Conservation (phyloP, 2,888 invertebrate species). For the Acanthosepion esculentum region DNA sequence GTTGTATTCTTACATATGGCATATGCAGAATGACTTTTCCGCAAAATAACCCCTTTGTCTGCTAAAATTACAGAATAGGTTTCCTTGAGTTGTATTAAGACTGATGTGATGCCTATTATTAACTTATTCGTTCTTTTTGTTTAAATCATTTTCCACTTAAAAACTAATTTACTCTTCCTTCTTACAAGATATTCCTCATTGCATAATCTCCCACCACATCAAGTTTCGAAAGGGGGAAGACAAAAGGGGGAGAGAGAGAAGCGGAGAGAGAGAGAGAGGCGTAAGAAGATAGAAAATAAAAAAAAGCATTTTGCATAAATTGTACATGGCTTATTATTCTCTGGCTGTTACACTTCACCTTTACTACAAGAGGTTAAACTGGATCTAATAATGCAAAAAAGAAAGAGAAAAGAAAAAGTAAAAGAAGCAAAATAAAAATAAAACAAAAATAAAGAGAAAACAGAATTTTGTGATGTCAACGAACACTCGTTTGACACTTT, state of each 20-base stretch:
- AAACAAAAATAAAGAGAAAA: too few relatives aligned
- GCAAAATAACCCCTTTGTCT: not conserved
- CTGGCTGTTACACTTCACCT: too few relatives aligned
- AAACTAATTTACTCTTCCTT: too few relatives aligned
- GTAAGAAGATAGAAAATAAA: not conserved
- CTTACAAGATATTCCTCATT: not conserved
- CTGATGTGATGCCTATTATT: not conserved
- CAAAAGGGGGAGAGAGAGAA: not conserved
- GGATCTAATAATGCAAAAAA: too few relatives aligned
- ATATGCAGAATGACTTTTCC: not conserved
- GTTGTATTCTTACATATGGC: not conserved
- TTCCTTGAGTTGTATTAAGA: not conserved
- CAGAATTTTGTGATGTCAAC: too few relatives aligned
- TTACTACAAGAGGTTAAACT: too few relatives aligned
- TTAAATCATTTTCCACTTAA: not conserved
- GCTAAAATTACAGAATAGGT: not conserved
- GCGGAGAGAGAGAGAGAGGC: not conserved
- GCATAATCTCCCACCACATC: not conserved
- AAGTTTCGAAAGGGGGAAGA: not conserved
- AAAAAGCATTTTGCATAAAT: not conserved
- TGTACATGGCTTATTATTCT: too few relatives aligned
- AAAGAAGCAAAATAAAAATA: too few relatives aligned
- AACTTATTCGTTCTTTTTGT: not conserved
- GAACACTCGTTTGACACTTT: too few relatives aligned
- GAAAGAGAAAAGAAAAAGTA: too few relatives aligned